Conservation (phyloP, 2,888 invertebrate species). For the Drosophila flavopinicola region DNA sequence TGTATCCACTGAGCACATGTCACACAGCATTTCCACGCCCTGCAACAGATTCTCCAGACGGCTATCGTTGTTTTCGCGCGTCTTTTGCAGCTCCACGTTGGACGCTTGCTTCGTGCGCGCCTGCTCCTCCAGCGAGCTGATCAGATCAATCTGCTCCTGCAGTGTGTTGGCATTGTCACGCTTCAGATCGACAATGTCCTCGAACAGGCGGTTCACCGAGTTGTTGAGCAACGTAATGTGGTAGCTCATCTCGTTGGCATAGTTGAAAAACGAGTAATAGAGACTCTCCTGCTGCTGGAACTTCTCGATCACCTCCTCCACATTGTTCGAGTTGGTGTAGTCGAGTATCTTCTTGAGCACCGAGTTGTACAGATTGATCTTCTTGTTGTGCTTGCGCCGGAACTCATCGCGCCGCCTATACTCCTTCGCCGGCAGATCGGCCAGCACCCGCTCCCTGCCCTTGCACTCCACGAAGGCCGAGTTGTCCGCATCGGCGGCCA, state of each 20-base stretch:
- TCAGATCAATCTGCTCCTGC: conserved; percentile 72
- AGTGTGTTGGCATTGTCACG: conserved; percentile 66
- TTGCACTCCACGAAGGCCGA: conserved; percentile 79
- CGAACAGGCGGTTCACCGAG: conserved; percentile 78
- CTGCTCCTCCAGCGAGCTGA: conserved; percentile 64
- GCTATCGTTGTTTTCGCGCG: conserved; percentile 62
- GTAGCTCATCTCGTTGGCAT: conserved; percentile 83
- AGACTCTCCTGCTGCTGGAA: conserved; percentile 83
- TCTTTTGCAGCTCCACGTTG: conserved; percentile 56
- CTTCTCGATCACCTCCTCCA: conserved; percentile 81
- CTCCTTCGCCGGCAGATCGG: conserved; percentile 82
- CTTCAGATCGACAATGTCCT: conserved; percentile 75
- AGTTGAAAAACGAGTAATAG: conserved; percentile 84
- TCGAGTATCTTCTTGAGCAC: conserved; percentile 81
- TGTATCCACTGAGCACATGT: conserved; percentile 85
- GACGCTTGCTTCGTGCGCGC: conserved; percentile 65
- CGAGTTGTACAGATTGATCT: conserved; percentile 80
- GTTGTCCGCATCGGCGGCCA: conserved; percentile 79
- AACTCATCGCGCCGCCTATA: conserved; percentile 81
- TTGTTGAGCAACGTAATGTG: conserved; percentile 82
- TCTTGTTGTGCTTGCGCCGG: conserved; percentile 74
- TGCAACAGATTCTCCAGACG: conserved; percentile 71
- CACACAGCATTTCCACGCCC: conserved; percentile 80
- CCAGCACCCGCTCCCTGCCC: conserved; percentile 68
- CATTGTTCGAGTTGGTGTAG: conserved; percentile 74